Evolutionary conservation across 2,797 vertebrate species (phyloP), one percentile per base, ranked within the genome.

Genomic region (Characodon lateralis): DNA sequence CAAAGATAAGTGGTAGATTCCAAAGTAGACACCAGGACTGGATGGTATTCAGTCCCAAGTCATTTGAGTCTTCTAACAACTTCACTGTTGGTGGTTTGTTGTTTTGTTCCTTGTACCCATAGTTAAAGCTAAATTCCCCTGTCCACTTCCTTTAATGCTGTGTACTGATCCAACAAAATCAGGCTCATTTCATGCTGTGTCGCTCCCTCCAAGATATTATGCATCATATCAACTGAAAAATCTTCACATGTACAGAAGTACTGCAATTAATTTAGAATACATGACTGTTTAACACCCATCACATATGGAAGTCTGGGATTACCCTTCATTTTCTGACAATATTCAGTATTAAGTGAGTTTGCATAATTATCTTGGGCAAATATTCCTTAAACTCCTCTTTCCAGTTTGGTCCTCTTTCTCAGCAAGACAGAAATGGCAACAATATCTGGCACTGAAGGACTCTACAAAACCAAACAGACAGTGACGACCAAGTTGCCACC

Each of bases 361-460:
- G 35, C 71, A 77, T 43, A 5, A 68, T 18, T 58, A 81, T 80
- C 13, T 39, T 82, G 6, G 75, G 55, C n/a, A n/a, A n/a, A n/a
- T n/a, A n/a, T n/a, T n/a, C n/a, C n/a, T n/a, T n/a, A n/a, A n/a
- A n/a, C n/a, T n/a, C n/a, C n/a, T n/a, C n/a, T n/a, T n/a, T n/a
- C n/a, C n/a, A n/a, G n/a, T n/a, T n/a, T 35, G 68, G 39, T 80
- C 72, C 1, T 72, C 63, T 71, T 82, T 84, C 69, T 71, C 26
- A 51, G 16, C n/a, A 2, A 51, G 43, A 51, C 69, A 51, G 8
- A 71, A 71, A 14, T 16, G 3, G 35, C 78, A 88, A 66, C 74
- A 88, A 78, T 83, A 80, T 71, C 77, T 82, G 56, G 76, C 84
- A 81, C 78, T 84, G 20, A 89, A 86, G 59, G 84, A 86, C 59